phyloP scores from a whole-genome alignment of 2,113 vertebrate species.

The Orycteropus afer region DNA sequence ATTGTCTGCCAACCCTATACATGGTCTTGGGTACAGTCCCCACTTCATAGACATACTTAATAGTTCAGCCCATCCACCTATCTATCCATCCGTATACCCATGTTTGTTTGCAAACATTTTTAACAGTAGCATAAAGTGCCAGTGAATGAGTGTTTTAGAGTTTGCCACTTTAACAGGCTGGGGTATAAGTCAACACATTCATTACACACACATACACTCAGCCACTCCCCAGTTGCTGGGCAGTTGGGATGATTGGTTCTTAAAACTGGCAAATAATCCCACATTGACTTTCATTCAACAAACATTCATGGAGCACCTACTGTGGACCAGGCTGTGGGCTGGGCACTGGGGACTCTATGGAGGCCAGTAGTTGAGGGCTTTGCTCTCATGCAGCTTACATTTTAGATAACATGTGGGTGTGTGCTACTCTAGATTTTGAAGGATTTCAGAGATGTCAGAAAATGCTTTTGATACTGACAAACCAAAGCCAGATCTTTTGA shows the following conservation, averaged over 20 bases:
- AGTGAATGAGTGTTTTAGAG: neutral
- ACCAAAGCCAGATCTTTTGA: neutral
- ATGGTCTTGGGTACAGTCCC: too few species aligned
- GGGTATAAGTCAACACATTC: neutral
- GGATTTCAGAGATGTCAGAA: neutral
- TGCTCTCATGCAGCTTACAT: neutral
- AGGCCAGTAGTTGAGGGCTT: neutral
- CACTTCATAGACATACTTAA: too few species aligned
- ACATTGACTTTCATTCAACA: neutral
- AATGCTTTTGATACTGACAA: neutral
- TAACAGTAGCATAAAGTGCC: neutral
- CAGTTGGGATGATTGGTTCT: neutral
- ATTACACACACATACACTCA: neutral
- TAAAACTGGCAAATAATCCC: neutral
- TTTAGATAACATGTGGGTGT: neutral
- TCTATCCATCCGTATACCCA: too few species aligned
- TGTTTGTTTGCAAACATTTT: too few species aligned
- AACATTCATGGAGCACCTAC: neutral
- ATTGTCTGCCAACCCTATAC: too few species aligned
- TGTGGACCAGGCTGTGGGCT: neutral
- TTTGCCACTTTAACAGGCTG: neutral
- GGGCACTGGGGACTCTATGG: neutral
- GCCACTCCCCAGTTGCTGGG: neutral
- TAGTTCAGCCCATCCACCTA: too few species aligned
- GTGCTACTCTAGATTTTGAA: neutral